Evolutionary conservation across 2,888 invertebrate species (phyloP).

Genomic region (Archips crataeganus): DNA sequence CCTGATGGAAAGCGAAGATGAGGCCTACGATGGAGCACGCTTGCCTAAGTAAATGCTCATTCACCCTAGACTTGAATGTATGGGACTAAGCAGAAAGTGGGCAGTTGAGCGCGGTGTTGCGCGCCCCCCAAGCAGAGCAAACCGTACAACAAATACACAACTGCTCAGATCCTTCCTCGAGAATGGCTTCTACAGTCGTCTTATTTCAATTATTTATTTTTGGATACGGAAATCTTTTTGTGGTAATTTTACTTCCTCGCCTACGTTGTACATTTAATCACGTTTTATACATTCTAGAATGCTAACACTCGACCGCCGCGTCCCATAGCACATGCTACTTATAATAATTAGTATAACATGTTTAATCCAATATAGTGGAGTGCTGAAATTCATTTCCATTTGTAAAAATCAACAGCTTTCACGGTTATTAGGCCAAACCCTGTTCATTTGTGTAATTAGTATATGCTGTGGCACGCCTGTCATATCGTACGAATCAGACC

Average conservation of each 20-base stretch:
- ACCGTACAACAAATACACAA: no score
- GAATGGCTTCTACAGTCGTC: no score
- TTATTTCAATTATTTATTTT: no score
- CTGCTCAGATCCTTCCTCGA: no score
- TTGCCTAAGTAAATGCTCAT: no score
- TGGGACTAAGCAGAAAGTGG: no score
- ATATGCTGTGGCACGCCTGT: slow-evolving; percentile 42
- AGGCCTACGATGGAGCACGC: no score
- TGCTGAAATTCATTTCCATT: slow-evolving; percentile 39
- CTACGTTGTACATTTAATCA: not conserved
- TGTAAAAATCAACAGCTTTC: slow-evolving; percentile 48
- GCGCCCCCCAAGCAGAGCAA: no score
- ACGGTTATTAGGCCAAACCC: slow-evolving; percentile 54
- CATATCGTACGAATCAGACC: slow-evolving; percentile 49
- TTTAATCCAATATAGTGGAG: slow-evolving; percentile 39
- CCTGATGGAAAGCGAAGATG: no score
- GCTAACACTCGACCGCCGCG: not conserved
- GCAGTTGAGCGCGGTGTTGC: no score
- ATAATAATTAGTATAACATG: slow-evolving; percentile 34
- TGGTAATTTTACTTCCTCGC: not conserved
- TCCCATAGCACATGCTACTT: slow-evolving; percentile 32
- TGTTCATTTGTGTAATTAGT: slow-evolving; percentile 70
- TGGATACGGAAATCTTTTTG: no score
- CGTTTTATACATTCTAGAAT: not conserved
- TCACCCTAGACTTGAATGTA: no score